Conservation (phyloP, 2,888 invertebrate genomes). For the Eilema griseolum region DNA sequence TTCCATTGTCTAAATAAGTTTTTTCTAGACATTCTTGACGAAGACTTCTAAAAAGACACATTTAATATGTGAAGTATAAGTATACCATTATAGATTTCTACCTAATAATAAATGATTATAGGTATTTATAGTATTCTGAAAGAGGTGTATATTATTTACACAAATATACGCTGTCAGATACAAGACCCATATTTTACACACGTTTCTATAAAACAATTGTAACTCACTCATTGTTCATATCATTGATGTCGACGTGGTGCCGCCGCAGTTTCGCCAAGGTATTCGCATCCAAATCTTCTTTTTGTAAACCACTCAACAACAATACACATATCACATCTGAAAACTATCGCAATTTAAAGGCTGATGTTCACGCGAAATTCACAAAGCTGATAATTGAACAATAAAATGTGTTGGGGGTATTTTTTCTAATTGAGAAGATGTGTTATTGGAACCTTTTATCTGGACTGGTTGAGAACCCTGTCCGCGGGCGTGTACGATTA, state of each 20-base stretch:
- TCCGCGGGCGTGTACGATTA: constrained; percentile 62
- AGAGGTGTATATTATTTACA: not conserved
- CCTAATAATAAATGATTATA: not conserved
- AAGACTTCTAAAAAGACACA: constrained; percentile 38
- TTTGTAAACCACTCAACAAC: constrained; percentile 77
- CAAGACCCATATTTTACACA: not conserved
- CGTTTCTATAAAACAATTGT: constrained; percentile 26
- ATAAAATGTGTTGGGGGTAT: constrained; percentile 5
- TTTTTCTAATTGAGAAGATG: constrained; percentile 56
- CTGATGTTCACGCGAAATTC: constrained; percentile 6
- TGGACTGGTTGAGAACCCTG: constrained; percentile 67
- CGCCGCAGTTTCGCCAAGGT: constrained; percentile 70
- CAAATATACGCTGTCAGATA: not conserved
- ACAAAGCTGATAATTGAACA: not conserved
- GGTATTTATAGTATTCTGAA: not conserved
- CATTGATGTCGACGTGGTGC: constrained; percentile 73
- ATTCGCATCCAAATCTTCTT: constrained; percentile 73
- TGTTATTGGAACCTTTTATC: constrained; percentile 79
- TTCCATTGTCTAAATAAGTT: constrained; percentile 10
- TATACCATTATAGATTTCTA: not conserved
- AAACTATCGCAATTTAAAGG: constrained; percentile 59
- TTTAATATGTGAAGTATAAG: not conserved
- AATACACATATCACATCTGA: constrained; percentile 81
- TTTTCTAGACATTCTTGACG: constrained; percentile 49
- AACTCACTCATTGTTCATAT: constrained; percentile 74